phyloP scores from a whole-genome alignment of 2,888 invertebrate genomes.

The Ennomos erosarius region DNA sequence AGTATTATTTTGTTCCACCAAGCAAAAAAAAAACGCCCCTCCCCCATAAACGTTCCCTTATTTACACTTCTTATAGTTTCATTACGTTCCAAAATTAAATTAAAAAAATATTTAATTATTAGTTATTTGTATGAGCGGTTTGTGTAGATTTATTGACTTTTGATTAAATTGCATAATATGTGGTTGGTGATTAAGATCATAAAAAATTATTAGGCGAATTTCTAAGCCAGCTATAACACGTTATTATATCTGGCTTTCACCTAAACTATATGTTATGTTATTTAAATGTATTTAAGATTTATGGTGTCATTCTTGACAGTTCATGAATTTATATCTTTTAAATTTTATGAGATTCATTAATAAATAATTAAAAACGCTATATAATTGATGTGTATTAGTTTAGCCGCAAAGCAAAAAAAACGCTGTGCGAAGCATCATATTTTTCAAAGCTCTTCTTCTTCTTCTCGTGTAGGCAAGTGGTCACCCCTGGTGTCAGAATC shows the following conservation, averaged over 20 bases:
- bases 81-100: no score
- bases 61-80: no score
- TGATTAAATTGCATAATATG: slow-evolving; percentile 14
- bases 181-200: slow-evolving; percentile 21
- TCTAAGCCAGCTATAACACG: slow-evolving; percentile 24
- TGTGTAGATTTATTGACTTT: no score
- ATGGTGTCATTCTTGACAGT: slow-evolving; percentile 29
- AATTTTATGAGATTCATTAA: slow-evolving; percentile 28
- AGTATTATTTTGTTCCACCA: not conserved
- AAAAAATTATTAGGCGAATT: slow-evolving; percentile 16
- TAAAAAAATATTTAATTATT: no score
- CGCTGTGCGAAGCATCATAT: no score
- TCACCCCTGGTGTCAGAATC: no score
- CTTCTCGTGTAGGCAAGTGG: no score
- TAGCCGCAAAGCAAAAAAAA: no score
- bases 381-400: slow-evolving; percentile 12
- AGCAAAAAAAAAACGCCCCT: no score
- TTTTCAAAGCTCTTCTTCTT: no score
- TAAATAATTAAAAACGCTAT: slow-evolving; percentile 20
- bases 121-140: no score
- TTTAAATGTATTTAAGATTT: slow-evolving; percentile 33
- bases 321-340: slow-evolving; percentile 31
- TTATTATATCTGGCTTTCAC: slow-evolving; percentile 34
- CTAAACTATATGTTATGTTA: slow-evolving; percentile 24
- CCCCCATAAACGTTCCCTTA: no score